These are phyloP conservation scores for Fragum fragum DNA, from an alignment of 2,888 invertebrate species.

Conservation along the genomic window DNA sequence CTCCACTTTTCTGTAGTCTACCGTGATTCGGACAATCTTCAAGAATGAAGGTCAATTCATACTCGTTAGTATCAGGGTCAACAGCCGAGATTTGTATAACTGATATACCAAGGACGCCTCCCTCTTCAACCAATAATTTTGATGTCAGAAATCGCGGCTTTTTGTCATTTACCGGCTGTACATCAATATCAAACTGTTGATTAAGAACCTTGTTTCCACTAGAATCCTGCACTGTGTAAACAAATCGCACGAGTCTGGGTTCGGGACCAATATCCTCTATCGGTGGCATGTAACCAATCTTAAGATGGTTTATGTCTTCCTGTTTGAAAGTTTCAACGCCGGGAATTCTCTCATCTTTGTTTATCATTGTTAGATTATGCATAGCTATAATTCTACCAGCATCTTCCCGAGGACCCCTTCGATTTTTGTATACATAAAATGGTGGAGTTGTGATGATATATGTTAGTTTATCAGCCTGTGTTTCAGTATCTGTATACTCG, in stretches of 20 bases:
- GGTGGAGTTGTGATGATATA: conserved; percentile 85
- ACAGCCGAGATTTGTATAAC: conserved; percentile 84
- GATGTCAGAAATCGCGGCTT: conserved; percentile 80
- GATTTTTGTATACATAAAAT: conserved; percentile 83
- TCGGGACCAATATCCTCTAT: conserved; percentile 84
- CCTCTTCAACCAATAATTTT: conserved; percentile 84
- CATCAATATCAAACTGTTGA: conserved; percentile 84
- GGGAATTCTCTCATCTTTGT: conserved; percentile 76
- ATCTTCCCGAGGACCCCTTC: conserved; percentile 81
- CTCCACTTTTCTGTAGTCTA: conserved; percentile 82
- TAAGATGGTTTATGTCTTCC: conserved; percentile 84
- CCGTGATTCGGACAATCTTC: conserved; percentile 84
- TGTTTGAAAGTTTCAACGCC: conserved; percentile 83
- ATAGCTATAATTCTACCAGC: conserved; percentile 84
- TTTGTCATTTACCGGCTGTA: conserved; percentile 85
- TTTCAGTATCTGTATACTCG: conserved; percentile 84
- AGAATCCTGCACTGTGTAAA: conserved; percentile 84
- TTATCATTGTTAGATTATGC: conserved; percentile 78
- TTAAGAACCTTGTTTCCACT: conserved; percentile 81
- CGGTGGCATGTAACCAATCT: conserved; percentile 86
- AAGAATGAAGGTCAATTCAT: conserved; percentile 81
- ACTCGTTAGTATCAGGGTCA: conserved; percentile 84
- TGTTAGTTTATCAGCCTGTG: conserved; percentile 78
- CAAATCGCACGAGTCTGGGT: conserved; percentile 80
- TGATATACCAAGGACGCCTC: conserved; percentile 84